Base-by-base conservation (phyloP, 2,113 vertebrate genomes). In the Hassar affinis region DNA sequence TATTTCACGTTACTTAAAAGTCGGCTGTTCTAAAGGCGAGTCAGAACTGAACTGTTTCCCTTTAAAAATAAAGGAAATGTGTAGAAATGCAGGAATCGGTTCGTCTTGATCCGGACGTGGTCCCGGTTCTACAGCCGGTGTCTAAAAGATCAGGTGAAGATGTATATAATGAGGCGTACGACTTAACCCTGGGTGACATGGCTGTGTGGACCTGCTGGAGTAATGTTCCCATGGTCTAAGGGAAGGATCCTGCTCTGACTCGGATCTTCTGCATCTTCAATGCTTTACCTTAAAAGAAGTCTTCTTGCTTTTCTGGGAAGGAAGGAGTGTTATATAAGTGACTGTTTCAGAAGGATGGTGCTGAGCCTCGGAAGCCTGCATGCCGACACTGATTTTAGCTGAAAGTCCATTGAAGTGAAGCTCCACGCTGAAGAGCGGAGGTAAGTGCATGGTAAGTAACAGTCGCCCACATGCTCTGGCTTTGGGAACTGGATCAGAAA, bases 401-500 rank as follows among this genome's bases (percentile, higher is more conserved):
- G 68, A 42, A 49, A 83, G 72, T 64, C 71, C 72, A 38, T 61
- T 52, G 11, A 18, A 35, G 47, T 69, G 64, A 59, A 64, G 93
- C 92, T 89, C 91, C 86, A 88, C 86, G 91, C 93, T 89, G 92
- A 92, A 91, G 94, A 93, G 93, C 94, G 90, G 93, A 94, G 92
- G 82, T 90, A 84, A 85, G 95, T 85, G 72, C 61, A 74, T 64
- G 92, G 88, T 89, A 92, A 93, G 93, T 93, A 92, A 56, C 91
- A 94, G 89, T 97, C 96, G 97, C 95, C 96, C 96, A 96, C 96
- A 98, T 98, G 97, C 96, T 91, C 95, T 95, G 95, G 95, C 94
- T 95, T 94, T 92, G 95, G 95, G 96, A 96, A 95, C 93, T 95
- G 95, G 93, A 94, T 94, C 90, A 89, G 93, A 94, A 94, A 94